phyloP scores from a whole-genome alignment of 2,113 vertebrate species.

The Sylvicapra grimmia region DNA sequence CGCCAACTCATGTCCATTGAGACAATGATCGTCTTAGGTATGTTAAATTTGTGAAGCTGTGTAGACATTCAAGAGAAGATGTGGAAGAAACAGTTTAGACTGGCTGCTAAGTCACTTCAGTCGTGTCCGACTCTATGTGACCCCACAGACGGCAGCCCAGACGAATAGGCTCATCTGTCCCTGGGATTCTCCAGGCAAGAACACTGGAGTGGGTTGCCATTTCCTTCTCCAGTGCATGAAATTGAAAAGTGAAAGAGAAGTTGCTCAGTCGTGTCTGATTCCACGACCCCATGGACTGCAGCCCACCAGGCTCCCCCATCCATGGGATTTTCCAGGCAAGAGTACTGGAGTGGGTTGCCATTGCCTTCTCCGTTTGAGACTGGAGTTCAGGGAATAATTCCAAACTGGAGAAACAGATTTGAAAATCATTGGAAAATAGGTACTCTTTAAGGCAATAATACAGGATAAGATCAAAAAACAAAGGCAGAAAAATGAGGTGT shows the following conservation, averaged over 20 bases:
- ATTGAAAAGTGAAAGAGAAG: too few species aligned
- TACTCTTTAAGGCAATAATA: background rate
- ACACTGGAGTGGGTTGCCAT: too few species aligned
- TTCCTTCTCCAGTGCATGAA: too few species aligned
- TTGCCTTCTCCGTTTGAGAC: background rate
- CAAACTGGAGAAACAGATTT: background rate
- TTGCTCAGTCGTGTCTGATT: too few species aligned
- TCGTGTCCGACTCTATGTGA: too few species aligned
- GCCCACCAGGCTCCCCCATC: too few species aligned
- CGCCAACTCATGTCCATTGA: background rate
- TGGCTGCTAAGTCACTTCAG: background rate
- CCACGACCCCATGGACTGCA: too few species aligned
- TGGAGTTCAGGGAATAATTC: background rate
- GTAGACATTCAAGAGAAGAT: background rate
- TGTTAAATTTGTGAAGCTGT: background rate
- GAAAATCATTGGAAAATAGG: background rate
- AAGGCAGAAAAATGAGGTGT: background rate
- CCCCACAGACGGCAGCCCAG: too few species aligned
- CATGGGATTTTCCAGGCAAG: too few species aligned
- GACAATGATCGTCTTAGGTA: background rate
- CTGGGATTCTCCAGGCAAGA: too few species aligned
- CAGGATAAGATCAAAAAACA: background rate
- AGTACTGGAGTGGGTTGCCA: too few species aligned
- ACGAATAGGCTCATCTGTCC: too few species aligned
- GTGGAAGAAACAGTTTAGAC: background rate